A percentile compares a stretch with the other conserved stretches of the same genome.
phyloP scores from a whole-genome alignment of 2,113 vertebrate species.

The Tachysurus fulvidraco region DNA sequence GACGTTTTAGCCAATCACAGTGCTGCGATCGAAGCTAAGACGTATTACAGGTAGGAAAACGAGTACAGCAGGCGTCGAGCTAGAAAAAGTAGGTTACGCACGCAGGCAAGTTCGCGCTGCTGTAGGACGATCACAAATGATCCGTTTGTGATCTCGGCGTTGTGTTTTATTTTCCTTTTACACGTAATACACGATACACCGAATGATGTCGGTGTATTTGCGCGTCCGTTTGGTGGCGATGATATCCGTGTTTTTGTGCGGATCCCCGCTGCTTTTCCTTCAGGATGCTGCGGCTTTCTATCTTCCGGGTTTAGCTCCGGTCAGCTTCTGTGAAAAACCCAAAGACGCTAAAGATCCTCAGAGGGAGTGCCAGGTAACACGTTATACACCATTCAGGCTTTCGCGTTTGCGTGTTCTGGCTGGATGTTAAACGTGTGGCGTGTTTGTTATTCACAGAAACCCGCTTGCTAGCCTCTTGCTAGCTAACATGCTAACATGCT shows the following conservation, averaged over 20 bases:
- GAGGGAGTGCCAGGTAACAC: conserved; percentile 82
- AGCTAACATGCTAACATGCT: neutral
- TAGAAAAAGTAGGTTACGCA: conserved; percentile 44
- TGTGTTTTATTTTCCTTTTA: neutral
- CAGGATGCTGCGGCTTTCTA: conserved; percentile 73
- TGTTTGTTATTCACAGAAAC: too few relatives aligned
- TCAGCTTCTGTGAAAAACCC: conserved; percentile 83
- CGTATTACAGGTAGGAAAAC: conserved; percentile 6
- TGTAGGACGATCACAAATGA: conserved; percentile 30
- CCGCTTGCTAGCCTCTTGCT: neutral
- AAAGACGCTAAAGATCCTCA: conserved; percentile 54
- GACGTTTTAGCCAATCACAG: neutral
- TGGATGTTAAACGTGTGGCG: neutral
- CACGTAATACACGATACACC: neutral
- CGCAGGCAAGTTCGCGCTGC: conserved; percentile 32
- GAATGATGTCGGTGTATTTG: conserved; percentile 25
- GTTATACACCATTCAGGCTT: accelerated
- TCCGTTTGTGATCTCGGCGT: conserved; percentile 1
- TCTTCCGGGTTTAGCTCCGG: conserved; percentile 87
- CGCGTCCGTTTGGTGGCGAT: conserved; percentile 27
- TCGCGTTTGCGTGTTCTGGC: neutral
- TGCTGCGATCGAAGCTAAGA: neutral
- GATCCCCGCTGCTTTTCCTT: conserved; percentile 27
- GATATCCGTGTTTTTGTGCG: conserved; percentile 47
- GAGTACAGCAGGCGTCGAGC: neutral